Conservation (phyloP, 2,888 invertebrate genomes). For the Meteorus cinctellus region DNA sequence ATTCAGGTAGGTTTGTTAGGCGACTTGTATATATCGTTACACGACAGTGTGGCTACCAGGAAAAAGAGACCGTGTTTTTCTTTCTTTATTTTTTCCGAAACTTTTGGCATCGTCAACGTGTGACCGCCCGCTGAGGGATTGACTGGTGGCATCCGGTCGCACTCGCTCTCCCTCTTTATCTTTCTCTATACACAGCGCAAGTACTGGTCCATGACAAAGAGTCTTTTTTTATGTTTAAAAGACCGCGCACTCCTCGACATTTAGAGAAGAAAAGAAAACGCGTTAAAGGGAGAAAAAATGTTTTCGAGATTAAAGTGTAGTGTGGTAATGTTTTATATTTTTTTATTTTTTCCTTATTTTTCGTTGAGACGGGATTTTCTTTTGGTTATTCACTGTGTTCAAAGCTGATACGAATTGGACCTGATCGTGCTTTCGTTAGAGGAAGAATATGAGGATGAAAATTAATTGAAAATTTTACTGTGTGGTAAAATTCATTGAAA, state of each 20-base stretch:
- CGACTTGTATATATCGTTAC: slow-evolving; percentile 28
- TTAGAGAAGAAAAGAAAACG: slow-evolving; percentile 49
- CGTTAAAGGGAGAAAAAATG: slow-evolving; percentile 4
- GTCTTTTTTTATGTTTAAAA: slow-evolving; percentile 18
- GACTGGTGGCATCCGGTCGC: slow-evolving; percentile 54
- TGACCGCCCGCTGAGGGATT: slow-evolving; percentile 54
- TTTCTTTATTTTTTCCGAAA: slow-evolving; percentile 40
- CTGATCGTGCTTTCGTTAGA: no score
- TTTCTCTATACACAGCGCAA: slow-evolving; percentile 13
- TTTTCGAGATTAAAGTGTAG: neutral
- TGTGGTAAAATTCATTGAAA: no score
- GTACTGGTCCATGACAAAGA: slow-evolving; percentile 43
- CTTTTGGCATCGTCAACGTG: slow-evolving; percentile 53
- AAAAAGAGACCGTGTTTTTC: slow-evolving; percentile 43
- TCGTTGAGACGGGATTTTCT: neutral
- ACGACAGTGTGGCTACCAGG: slow-evolving; percentile 38
- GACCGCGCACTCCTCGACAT: slow-evolving; percentile 11
- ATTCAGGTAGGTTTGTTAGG: slow-evolving; percentile 52
- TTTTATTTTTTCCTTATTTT: neutral
- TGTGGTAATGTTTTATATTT: neutral
- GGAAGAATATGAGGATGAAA: no score
- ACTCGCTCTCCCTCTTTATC: slow-evolving; percentile 4
- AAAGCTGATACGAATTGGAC: neutral
- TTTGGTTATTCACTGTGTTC: neutral
- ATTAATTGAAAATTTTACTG: no score